Evolutionary conservation across 2,888 invertebrate species (phyloP), one percentile per base, ranked within the genome.

Genomic region (Eulithis testata): DNA sequence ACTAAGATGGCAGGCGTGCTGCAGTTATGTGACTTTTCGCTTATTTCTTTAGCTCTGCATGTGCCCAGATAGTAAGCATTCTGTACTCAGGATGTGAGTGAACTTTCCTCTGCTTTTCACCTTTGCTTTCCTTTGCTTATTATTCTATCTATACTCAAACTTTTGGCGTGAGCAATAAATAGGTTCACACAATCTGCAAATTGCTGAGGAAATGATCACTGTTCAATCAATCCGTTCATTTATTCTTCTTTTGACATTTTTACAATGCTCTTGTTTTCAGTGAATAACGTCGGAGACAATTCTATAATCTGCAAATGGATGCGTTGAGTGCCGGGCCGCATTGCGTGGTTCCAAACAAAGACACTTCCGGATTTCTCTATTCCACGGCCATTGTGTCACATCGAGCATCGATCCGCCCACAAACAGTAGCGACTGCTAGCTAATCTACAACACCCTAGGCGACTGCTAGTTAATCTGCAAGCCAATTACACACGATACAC

Each of bases 401-500:
- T 85, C 77, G 84, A 79, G 77, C 82, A 87, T 90, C 88, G 88
- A 90, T 88, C 83, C 87, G 81, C 85, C 85, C 86, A 85, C 64
- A 54, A 58, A 59, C 53, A 12, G 53, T 14, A 60, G 43, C 36
- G 4, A 51, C 62, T 62, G 50, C 50, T 62, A 14, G 62, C 45
- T 65, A 65, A 52, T 60, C 64, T 65, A 49, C 51, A 40, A 51
- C 51, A 62, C 49, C 50, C 49, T 14, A 12, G 4, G 58, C 37
- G 44, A 66, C 66, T 66, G 47, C 40, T 62, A 51, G 40, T 59
- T 66, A 59, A 55, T 69, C 88, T 88, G 83, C 85, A 81, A 85
- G 83, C 85, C 89, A 90, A 91, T 91, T 90, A 89, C 86, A 79
- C 81, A 77, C 84, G 83, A 87, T 86, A 89, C 88, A 89, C 82